Base-by-base conservation (phyloP, 2,888 invertebrate species). In the Mylabris sibirica region DNA sequence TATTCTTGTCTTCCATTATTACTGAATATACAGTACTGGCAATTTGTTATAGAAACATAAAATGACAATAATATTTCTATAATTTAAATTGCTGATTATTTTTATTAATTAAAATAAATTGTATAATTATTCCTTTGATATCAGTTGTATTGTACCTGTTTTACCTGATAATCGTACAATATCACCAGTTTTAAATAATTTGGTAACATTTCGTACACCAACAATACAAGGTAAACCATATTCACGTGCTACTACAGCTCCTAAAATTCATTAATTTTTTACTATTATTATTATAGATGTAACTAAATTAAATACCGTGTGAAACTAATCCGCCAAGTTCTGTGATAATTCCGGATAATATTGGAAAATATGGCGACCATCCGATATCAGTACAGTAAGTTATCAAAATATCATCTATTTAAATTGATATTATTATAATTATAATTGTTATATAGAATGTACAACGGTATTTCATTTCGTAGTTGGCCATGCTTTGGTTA, bases 281-380 rank as follows among this genome's bases (percentile, higher is more conserved):
- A 44, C 17, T n/a, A 34, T 59, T 57, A 30, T 65, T 65, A 2
- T 35, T 11, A 11, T 35, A 35, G 2, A 11, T 35, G 14, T 4
- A 17, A 30, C 0, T 30, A 30, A 30, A n/a, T 30, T 6, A 38
- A 59, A 73, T 83, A 92, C 93, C 95, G 79, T 95, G 94, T 41
- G 94, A 94, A 75, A 94, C 90, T 3, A 95, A 87, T 34, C 95
- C 95, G 0, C 95, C 95, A 0, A 94, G 86, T 83, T 95, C 95
- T 0, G 94, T 95, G 9, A 93, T 91, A 61, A 95, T 88, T 9
- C 94, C 95, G 0, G 89, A 86, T 20, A 95, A 82, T 61, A 94
- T 87, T 0, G 94, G 93, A 83, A 95, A 95, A 84, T 94, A 94
- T 0, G 94, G 94, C 2, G 92, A 91, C 95, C 95, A 95, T 1